Percentiles rank a stretch among this genome's conserved stretches.
Conservation (phyloP, 2,113 vertebrate genomes). For the Muscicapa adusta region DNA sequence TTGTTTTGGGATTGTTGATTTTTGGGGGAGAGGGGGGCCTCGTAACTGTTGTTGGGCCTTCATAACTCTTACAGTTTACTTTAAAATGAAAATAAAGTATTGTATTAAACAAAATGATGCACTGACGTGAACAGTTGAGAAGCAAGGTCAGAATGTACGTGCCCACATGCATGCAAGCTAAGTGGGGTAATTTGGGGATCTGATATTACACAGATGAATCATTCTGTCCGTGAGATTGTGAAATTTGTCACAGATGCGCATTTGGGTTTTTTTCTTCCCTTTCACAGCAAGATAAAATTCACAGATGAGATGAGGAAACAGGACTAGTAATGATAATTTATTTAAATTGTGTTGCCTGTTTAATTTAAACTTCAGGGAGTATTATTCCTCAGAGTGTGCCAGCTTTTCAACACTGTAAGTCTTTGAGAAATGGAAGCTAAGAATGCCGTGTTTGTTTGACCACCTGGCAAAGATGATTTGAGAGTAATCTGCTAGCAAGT, state of each 20-base stretch:
- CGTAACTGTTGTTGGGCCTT: neutral
- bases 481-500: neutral
- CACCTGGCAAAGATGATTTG: neutral
- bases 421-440: neutral
- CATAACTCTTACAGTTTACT: neutral
- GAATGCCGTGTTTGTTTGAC: neutral
- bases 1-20: neutral
- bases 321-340: neutral
- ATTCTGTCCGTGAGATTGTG: neutral
- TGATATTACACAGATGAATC: slow-evolving; percentile 16
- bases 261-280: neutral
- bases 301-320: neutral
- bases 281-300: neutral
- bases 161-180: neutral
- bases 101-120: neutral
- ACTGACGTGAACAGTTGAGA: neutral
- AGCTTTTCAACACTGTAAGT: neutral
- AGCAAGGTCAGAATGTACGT: neutral
- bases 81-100: neutral
- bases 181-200: neutral
- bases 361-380: neutral
- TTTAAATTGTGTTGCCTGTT: neutral
- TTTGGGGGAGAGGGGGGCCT: accelerated
- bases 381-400: neutral
- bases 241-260: neutral